Percentiles rank a stretch among this genome's conserved stretches.
Conservation (phyloP, 37 sponge, comb jelly and placozoan species). For the Diacarnus erythraeanus region DNA sequence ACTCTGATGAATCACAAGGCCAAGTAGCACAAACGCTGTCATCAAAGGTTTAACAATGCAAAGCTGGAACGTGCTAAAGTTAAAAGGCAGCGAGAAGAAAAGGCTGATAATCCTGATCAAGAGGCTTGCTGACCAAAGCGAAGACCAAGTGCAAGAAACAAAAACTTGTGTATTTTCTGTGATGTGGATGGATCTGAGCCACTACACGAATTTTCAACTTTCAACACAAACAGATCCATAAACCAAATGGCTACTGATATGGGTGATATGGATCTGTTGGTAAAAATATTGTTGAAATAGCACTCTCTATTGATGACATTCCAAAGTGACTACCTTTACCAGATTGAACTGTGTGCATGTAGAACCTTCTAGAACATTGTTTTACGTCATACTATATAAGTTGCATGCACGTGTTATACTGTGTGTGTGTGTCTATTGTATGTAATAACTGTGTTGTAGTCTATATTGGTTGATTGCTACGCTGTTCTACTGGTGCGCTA, state of each 20-base stretch:
- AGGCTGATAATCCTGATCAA: background rate
- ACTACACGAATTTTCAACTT: background rate
- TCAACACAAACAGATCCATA: background rate
- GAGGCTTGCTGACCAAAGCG: conserved; percentile 5
- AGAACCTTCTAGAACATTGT: too few species aligned
- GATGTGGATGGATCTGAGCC: background rate
- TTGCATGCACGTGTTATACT: too few species aligned
- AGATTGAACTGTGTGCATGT: too few species aligned
- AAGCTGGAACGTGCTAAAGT: background rate
- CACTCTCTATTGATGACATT: too few species aligned
- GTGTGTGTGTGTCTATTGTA: too few species aligned
- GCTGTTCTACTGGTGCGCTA: too few species aligned
- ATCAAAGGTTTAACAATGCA: background rate
- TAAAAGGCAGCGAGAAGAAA: background rate
- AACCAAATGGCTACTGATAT: background rate
- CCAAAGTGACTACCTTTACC: too few species aligned
- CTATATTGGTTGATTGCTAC: too few species aligned
- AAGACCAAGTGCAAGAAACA: background rate
- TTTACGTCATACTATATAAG: too few species aligned
- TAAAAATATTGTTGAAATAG: too few species aligned
- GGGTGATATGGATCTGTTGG: background rate
- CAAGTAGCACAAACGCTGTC: background rate
- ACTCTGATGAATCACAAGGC: background rate
- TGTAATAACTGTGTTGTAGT: too few species aligned
- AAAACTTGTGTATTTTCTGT: conserved; percentile 1